These are phyloP conservation scores for Agriotes lineatus DNA, from an alignment of 2,888 invertebrate genomes.

Conservation along the genomic window DNA sequence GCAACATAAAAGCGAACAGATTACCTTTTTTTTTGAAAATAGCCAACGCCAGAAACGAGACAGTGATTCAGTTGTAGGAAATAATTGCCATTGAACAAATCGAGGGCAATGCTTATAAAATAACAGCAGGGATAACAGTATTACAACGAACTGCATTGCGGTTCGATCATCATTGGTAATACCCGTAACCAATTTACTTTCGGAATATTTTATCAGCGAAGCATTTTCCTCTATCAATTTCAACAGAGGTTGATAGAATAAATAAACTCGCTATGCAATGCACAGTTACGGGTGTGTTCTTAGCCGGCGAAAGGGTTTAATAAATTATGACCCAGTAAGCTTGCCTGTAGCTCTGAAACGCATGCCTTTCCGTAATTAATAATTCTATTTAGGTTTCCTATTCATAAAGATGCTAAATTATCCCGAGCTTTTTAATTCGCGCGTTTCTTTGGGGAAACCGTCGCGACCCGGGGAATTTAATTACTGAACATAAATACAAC, in stretches of 20 bases:
- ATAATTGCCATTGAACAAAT: no score
- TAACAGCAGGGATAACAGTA: constrained; percentile 1
- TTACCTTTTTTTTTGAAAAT: no score
- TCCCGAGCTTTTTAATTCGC: constrained; percentile 2
- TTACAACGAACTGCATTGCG: constrained; percentile 1
- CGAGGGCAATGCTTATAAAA: no score
- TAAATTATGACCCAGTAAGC: background rate
- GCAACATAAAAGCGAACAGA: no score
- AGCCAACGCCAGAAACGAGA: no score
- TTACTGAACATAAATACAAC: constrained; percentile 9
- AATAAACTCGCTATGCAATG: background rate
- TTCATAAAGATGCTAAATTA: constrained; percentile 6
- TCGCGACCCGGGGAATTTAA: constrained; percentile 3
- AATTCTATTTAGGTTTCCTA: constrained; percentile 10
- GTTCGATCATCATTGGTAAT: constrained; percentile 3
- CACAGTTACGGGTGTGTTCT: background rate
- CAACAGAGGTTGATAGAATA: constrained; percentile 2
- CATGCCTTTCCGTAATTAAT: background rate
- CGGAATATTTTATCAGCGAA: background rate
- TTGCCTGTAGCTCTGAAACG: no score
- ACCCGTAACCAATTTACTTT: constrained; percentile 1
- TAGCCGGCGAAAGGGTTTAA: background rate
- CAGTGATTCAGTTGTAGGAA: no score
- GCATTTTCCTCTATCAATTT: background rate
- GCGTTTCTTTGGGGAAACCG: background rate